Base-by-base conservation (phyloP, 2,888 invertebrate species). In the Pandemis corylana region DNA sequence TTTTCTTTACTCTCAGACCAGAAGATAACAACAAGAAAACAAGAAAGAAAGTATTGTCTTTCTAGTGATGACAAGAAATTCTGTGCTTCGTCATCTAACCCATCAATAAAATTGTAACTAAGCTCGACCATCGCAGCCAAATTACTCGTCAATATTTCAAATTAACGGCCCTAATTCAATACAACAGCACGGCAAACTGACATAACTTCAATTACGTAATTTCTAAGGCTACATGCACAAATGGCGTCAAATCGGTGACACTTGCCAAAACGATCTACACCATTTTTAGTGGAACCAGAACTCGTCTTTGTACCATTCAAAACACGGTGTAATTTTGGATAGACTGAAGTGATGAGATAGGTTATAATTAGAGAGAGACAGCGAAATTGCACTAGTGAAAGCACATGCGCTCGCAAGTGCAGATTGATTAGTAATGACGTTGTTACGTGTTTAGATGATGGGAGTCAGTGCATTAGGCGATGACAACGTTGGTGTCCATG, bases 351-450 rank as follows among this genome's bases (percentile, higher is more conserved):
- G 20, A 12, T 5, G 5, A 28, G 5, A 10, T 59, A 20, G 15
- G 59, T 3, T 9, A 10, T 59, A 28, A 20, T 59, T 20, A 12
- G 9, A 28, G 59, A 12, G 53, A 0, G 9, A 28, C 5, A 59
- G 59, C 20, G 56, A 12, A 59, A 59, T 59, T 59, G 59, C 28
- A 28, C 10, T 28, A 75, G 77, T 79, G 79, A 76, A 71, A 78
- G 75, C 82, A 84, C 80, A 83, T 80, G 81, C 76, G 78, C 70
- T 69, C 72, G 77, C 81, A 82, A 86, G 85, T 84, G 79, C 73
- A 56, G 72, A 81, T 83, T 83, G 80, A 86, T 86, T 86, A 86
- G 81, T 72, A 78, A 74, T 75, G 77, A 76, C 53, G 51, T 61
- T 66, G 68, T 64, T 20, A 68, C 56, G 71, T 74, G 68, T 68